Evolutionary conservation across 2,113 vertebrate species (phyloP), one percentile per base, ranked within the genome.

Genomic region (Menidia beryllina): DNA sequence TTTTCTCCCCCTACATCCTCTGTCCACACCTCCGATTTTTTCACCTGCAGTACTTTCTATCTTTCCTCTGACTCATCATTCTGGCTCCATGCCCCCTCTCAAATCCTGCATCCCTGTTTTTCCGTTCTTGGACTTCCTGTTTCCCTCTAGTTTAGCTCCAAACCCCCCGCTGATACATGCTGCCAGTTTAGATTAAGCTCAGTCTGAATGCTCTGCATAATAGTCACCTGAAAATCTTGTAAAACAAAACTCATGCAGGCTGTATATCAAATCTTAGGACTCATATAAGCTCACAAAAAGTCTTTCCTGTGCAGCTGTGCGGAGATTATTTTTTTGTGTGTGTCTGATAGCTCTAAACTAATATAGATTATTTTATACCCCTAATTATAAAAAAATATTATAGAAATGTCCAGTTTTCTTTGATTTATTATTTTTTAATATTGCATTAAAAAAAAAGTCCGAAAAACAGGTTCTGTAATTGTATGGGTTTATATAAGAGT

Each of bases 121-220:
- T 65, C 70, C 62, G 52, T 50, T 73, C 68, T 66, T 55, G 36
- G 70, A 72, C 66, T 70, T 68, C 79, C 58, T 58, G 63, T 77
- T 77, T 81, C 30, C 69, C 49, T 57, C 25, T 36, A 7, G 78
- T 59, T 86, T 59, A 84, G 72, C 75, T 67, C 65, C 82, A 79
- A 89, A 75, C 47, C 54, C 15, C 79, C 72, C 55, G 38, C 49
- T 57, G 73, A 81, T 58, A 62, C 68, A 39, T 53, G 34, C 68
- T 81, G 77, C 81, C 77, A 79, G 79, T 82, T 80, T 65, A 84
- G 75, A 30, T 47, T 71, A 30, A 54, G 71, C 69, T 86, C 63
- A 62, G 26, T 54, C 55, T 67, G 52, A 64, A 65, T 60, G 26
- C 43, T 69, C 38, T 38, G 45, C 51, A 56, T 72, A 82, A 83